Evolutionary conservation across 1,140 invertebrate species (phyloP), one percentile per base, ranked within the genome.

Genomic region (Drosophila micromelanica): DNA sequence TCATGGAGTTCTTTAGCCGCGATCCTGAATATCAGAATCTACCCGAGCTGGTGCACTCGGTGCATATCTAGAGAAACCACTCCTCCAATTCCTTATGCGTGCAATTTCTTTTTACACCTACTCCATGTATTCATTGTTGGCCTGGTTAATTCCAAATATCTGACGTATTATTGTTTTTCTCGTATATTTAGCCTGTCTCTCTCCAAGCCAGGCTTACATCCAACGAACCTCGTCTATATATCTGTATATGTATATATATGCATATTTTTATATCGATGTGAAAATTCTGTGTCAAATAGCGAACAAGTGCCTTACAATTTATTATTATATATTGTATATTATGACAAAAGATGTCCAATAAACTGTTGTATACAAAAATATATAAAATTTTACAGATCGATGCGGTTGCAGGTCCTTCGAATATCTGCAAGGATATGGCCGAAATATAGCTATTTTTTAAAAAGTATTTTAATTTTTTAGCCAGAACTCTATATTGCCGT

Each of bases 1-100:
- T 99, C 12, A 94, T 95, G 12, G 94, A 96, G 13, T 94, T 95
- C 45, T 97, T 98, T 89, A 94, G 95, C 3, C 94, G 93, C 7
- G 94, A 95, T 91, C 94, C 95, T 1, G 95, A 96, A 64, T 97
- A 97, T 82, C 93, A 93, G 37, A 96, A 96, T 86, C 93, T 96
- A 35, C 93, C 93, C 64, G 94, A 96, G 85, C 90, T 96, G 52
- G 92, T 94, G 48, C 80, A 91, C 60, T 79, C 87, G 7, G 78
- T 87, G 45, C 82, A 90, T 43, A 87, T 87, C 9, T 87, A 61
- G 56, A 45, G 15, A 45, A 46, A 4, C 17, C 6, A 20, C 9
- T 27, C 17, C 12, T 57, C 6, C 43, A 30, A 15, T 45, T 15
- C 43, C 35, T 49, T 6, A 27, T 23, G 37, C 30, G 70, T 73